Base-by-base conservation (phyloP, 2,113 vertebrate genomes). In the Trogon melanurus region DNA sequence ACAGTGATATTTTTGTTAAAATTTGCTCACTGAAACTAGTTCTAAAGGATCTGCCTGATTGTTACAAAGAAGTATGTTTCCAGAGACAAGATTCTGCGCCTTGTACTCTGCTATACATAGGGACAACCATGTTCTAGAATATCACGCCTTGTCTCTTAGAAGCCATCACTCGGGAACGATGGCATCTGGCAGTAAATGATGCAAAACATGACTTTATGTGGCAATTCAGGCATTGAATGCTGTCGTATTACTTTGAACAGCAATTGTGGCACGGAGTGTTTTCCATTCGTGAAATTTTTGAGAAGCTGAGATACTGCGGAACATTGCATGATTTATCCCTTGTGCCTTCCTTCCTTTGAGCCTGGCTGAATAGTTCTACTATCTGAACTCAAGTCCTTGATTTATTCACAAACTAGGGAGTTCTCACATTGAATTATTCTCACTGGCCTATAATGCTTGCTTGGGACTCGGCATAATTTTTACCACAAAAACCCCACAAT, bases 151-250 rank as follows among this genome's bases (percentile, higher is more conserved):
- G 23, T 78, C 29, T 89, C 60, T 78, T 79, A 48, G 74, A 93
- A 87, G 44, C 48, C 45, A 81, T n/a, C 32, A 53, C 56, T 72
- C 0, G 0, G 26, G 48, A 84, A 45, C 32, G 81, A 84, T 11
- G 34, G 45, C 64, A 89, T 78, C 54, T 91, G 53, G 61, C 57
- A 93, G 65, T 44, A 95, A 91, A 95, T 74, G 32, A 87, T 57
- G 57, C 53, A 91, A 89, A 93, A 72, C 53, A 61, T 7, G 65
- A 69, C 74, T 84, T 92, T 54, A n/a, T 48, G 38, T 60, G 69
- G 73, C 48, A 87, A 45, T 81, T 91, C 73, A 75, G 57, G 34
- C 65, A 75, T 8, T 53, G 76, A 86, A 81, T 79, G 53, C 38
- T 60, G 48, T 32, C 64, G 53, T 32, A 74, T 66, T 84, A 69